Evolutionary conservation across 2,888 invertebrate genomes (phyloP), one percentile per base, ranked within the genome.

Genomic region (Dolichopus griseipennis): DNA sequence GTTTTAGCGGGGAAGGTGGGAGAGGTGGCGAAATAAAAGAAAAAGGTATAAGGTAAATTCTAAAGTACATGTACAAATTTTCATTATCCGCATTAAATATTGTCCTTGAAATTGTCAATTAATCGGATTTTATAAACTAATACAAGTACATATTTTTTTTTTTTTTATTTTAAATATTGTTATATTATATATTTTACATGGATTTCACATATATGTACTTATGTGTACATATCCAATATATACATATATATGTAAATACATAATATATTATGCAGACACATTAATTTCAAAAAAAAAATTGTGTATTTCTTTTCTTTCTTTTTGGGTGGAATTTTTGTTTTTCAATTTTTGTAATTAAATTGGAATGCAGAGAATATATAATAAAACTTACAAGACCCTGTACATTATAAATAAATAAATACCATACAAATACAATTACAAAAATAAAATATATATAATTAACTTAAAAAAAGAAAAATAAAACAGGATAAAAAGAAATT

Each of bases 101-200:
- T 52, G 52, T 52, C 52, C 52, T 52, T 52, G 52, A 52, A 52
- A 52, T 52, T 52, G 52, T 52, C 52, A 52, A 52, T 52, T 52
- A 52, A 52, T 52, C 52, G 52, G 52, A 52, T 52, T 52, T n/a
- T 52, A 52, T 52, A 18, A 52, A 52, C 52, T 6, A 52, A 15
- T 52, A 52, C 52, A 52, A 27, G 5, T 52, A 12, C n/a, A 15
- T n/a, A n/a, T n/a, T n/a, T n/a, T n/a, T n/a, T n/a, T n/a, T n/a
- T n/a, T n/a, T n/a, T n/a, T n/a, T n/a, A n/a, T 12, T 52, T 12
- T 52, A 18, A n/a, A n/a, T 12, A 52, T 52, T 3, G 12, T 43
- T 37, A 2, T 27, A 27, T 5, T 27, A 27, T 27, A 52, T 52
- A 52, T 52, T 6, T 9, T 52, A 52, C 37, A 37, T 10, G 5